Evolutionary conservation across 2,888 invertebrate genomes (phyloP).

Genomic region (Microctonus brassicae): DNA sequence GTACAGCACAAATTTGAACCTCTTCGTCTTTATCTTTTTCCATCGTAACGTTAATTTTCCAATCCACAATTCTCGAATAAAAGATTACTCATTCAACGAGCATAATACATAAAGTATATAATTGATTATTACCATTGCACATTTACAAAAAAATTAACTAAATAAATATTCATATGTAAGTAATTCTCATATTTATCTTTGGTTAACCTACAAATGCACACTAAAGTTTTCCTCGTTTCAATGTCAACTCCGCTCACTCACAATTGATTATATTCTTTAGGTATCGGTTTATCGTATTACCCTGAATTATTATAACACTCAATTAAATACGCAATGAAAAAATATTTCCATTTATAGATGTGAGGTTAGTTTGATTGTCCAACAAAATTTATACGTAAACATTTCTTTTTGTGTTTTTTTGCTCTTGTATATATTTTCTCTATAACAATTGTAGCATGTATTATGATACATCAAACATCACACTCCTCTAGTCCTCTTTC

Average conservation of each 20-base stretch:
- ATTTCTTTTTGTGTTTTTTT: not conserved
- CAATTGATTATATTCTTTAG: too few species aligned
- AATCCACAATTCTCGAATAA: not conserved
- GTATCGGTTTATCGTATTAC: too few species aligned
- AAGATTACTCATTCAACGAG: not conserved
- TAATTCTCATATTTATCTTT: not conserved
- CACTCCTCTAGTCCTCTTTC: too few species aligned
- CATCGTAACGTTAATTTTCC: too few species aligned
- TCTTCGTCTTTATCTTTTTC: slow-evolving; percentile 30
- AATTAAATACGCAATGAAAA: not conserved
- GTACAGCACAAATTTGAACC: not conserved
- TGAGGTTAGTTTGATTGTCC: not conserved
- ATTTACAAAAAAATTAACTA: too few species aligned
- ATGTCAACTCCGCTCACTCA: too few species aligned
- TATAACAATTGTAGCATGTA: too few species aligned
- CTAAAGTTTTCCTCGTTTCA: too few species aligned
- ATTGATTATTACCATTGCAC: too few species aligned
- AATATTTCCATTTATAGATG: not conserved
- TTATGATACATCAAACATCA: too few species aligned
- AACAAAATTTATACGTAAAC: not conserved
- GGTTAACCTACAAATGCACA: not conserved
- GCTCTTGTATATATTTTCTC: not conserved
- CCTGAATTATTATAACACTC: not conserved
- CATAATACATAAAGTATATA: too few species aligned
- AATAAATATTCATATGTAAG: not conserved